phyloP scores from a whole-genome alignment of 2,113 vertebrate species.

The Hydrochoerus hydrochaeris region DNA sequence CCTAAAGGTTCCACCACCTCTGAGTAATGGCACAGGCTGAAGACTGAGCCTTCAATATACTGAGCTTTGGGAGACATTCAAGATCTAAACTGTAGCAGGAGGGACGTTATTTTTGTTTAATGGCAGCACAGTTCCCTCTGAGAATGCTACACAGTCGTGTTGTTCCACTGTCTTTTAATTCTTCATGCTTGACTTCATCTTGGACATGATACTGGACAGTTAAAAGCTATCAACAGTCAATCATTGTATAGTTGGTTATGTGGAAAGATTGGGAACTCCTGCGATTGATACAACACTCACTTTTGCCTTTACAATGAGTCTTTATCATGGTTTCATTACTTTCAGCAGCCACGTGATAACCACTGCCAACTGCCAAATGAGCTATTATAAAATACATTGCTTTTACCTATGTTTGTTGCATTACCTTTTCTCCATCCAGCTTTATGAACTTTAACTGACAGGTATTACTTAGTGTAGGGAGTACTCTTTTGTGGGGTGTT shows the following conservation, averaged over 20 bases:
- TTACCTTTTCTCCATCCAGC: background rate
- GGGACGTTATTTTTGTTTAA: background rate
- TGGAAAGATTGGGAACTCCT: slow-evolving; percentile 92
- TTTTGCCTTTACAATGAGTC: background rate
- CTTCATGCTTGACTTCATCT: background rate
- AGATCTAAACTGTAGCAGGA: background rate
- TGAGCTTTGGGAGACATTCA: background rate
- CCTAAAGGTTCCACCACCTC: background rate
- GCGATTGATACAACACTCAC: slow-evolving; percentile 81
- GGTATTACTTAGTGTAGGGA: background rate
- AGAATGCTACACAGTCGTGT: background rate
- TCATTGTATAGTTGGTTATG: slow-evolving; percentile 90
- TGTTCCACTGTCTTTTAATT: slow-evolving; percentile 22
- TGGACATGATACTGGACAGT: slow-evolving; percentile 83
- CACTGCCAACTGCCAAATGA: slow-evolving; percentile 1
- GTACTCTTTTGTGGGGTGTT: background rate
- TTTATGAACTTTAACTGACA: background rate
- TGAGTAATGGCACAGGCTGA: background rate
- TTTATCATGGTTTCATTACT: slow-evolving; percentile 15
- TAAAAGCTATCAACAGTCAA: slow-evolving; percentile 94
- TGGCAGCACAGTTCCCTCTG: background rate
- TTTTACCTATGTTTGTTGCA: background rate
- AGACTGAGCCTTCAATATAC: background rate
- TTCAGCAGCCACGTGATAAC: background rate
- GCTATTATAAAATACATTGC: background rate